Percentiles rank a stretch among this genome's conserved stretches.
Conservation (phyloP, 35 echinoderm and acorn worm genomes). For the Anneissia japonica region DNA sequence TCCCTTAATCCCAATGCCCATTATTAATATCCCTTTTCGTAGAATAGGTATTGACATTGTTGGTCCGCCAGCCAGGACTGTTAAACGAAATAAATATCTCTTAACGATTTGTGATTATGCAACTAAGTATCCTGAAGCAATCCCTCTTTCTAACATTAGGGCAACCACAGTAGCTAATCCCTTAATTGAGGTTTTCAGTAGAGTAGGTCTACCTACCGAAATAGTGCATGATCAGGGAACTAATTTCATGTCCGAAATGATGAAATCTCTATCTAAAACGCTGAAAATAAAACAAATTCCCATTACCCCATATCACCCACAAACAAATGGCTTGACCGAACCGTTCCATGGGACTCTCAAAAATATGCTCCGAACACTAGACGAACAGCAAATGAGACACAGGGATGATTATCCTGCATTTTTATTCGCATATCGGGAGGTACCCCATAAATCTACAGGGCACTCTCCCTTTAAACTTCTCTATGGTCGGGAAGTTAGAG, state of each 20-base stretch:
- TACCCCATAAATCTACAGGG: no score
- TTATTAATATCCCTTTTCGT: neutral
- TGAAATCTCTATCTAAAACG: neutral
- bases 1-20: neutral
- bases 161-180: neutral
- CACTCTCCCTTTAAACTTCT: neutral
- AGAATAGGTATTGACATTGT: neutral
- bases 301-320: neutral
- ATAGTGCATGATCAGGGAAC: constrained; percentile 9
- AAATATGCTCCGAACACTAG: neutral
- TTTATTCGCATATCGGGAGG: no score
- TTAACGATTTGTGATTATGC: constrained; percentile 21
- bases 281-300: constrained; percentile 2
- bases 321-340: neutral
- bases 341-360: neutral
- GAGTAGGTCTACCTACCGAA: constrained; percentile 14
- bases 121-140: constrained; percentile 21
- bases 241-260: constrained; percentile 5
- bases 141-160: neutral
- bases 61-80: neutral
- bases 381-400: no score
- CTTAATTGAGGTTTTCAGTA: constrained; percentile 9
- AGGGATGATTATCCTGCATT: no score
- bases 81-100: neutral
- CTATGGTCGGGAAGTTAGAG: constrained; percentile 10